These are phyloP conservation scores for Sebastes glaucus DNA, from an alignment of 2,797 vertebrate genomes.

Conservation along the genomic window DNA sequence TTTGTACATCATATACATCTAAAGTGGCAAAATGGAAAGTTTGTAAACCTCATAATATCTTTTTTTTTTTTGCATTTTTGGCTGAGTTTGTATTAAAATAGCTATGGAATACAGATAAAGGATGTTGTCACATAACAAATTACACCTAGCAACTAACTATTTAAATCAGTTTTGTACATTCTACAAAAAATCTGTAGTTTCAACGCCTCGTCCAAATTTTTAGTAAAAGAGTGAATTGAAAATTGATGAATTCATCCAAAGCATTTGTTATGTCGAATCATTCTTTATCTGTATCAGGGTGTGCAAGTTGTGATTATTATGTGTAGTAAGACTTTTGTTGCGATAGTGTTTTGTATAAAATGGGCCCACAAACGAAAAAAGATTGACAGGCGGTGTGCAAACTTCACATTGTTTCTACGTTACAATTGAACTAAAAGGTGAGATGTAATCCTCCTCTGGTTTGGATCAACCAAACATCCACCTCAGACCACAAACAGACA, in stretches of 20 bases:
- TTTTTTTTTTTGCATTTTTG: slow-evolving; percentile 73
- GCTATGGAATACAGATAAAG: slow-evolving; percentile 71
- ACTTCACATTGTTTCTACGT: slow-evolving; percentile 41
- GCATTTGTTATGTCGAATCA: slow-evolving; percentile 50
- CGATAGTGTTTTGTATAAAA: slow-evolving; percentile 65
- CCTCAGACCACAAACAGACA: slow-evolving; percentile 49
- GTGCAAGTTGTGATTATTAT: slow-evolving; percentile 40
- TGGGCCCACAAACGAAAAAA: slow-evolving; percentile 47
- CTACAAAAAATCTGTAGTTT: slow-evolving; percentile 42
- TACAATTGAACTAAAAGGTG: slow-evolving; percentile 44
- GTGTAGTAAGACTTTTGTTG: slow-evolving; percentile 45
- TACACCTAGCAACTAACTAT: slow-evolving; percentile 24
- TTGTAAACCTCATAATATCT: slow-evolving; percentile 72
- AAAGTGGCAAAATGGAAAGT: slow-evolving; percentile 71
- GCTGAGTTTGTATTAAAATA: slow-evolving; percentile 75
- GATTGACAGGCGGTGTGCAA: slow-evolving; percentile 41
- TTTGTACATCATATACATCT: slow-evolving; percentile 57
- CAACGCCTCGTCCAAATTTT: slow-evolving; percentile 43
- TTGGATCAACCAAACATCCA: slow-evolving; percentile 52
- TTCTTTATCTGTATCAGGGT: slow-evolving; percentile 67
- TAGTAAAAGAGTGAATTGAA: slow-evolving; percentile 55
- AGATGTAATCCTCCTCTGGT: slow-evolving; percentile 50
- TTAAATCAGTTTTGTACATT: slow-evolving; percentile 47
- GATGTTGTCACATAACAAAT: slow-evolving; percentile 62
- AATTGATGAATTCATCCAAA: slow-evolving; percentile 47